Evolutionary conservation across 2,888 invertebrate species (phyloP).

Genomic region (Caenorhabditis sp.): DNA sequence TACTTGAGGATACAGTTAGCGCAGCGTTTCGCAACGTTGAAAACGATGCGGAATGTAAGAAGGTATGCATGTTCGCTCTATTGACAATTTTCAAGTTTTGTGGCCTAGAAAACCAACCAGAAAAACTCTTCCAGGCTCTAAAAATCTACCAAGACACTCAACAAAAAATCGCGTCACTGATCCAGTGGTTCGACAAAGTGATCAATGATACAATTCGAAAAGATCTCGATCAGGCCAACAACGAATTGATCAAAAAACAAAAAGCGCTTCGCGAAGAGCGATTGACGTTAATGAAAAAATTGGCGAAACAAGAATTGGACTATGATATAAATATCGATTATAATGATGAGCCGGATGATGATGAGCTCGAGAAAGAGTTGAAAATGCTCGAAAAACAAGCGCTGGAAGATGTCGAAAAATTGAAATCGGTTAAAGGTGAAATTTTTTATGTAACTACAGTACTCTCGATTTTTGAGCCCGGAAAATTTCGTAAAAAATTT

Average conservation of each 20-base stretch:
- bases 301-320: slow-evolving; percentile 68
- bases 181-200: slow-evolving; percentile 75
- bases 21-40: slow-evolving; percentile 75
- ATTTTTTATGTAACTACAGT: slow-evolving; percentile 48
- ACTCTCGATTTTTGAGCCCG: too few relatives aligned
- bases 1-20: slow-evolving; percentile 73
- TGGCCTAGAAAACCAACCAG: too few relatives aligned
- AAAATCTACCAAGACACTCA: slow-evolving; percentile 73
- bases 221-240: slow-evolving; percentile 73
- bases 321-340: slow-evolving; percentile 68
- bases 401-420: slow-evolving; percentile 64
- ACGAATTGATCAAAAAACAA: slow-evolving; percentile 71
- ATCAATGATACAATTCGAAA: slow-evolving; percentile 74
- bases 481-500: too few relatives aligned
- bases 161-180: slow-evolving; percentile 73
- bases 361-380: slow-evolving; percentile 66
- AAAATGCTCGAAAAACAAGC: slow-evolving; percentile 70
- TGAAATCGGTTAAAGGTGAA: slow-evolving; percentile 47
- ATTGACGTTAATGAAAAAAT: slow-evolving; percentile 73
- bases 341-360: slow-evolving; percentile 66
- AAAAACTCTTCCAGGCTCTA: slow-evolving; percentile 65
- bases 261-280: slow-evolving; percentile 73
- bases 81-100: too few relatives aligned
- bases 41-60: slow-evolving; percentile 71
- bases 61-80: too few relatives aligned